These are phyloP conservation scores for Stenolophus ochropezus DNA, from an alignment of 2,888 invertebrate genomes.

Conservation along the genomic window DNA sequence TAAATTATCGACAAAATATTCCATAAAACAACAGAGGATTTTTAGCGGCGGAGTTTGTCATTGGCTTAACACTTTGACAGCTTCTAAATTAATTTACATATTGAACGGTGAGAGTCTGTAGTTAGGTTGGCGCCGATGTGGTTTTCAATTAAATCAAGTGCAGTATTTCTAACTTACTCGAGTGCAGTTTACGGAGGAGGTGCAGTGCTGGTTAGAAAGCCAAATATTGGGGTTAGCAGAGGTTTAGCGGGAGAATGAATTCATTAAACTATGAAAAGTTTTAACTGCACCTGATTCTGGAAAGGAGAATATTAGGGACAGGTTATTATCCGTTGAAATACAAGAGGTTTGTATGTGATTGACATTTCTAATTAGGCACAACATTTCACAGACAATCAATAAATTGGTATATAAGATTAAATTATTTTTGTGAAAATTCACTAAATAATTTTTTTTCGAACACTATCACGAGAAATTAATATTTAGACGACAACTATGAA, in stretches of 20 bases:
- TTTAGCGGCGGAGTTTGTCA: constrained; percentile 31
- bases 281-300: too few relatives aligned
- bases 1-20: constrained; percentile 45
- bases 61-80: constrained; percentile 46
- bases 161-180: neutral
- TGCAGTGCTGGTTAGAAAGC: neutral
- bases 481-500: too few relatives aligned
- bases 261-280: too few relatives aligned
- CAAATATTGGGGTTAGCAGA: neutral
- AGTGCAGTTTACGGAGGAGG: neutral
- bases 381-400: too few relatives aligned
- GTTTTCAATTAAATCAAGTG: constrained; percentile 1
- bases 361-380: too few relatives aligned
- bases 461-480: too few relatives aligned
- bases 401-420: too few relatives aligned
- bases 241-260: neutral
- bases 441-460: too few relatives aligned
- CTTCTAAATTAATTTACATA: constrained; percentile 42
- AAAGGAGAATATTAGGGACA: too few relatives aligned
- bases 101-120: constrained; percentile 31
- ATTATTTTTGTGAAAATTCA: too few relatives aligned
- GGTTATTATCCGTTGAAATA: too few relatives aligned
- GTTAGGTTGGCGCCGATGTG: neutral
- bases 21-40: constrained; percentile 29
- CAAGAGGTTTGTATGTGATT: too few relatives aligned